Evolutionary conservation across 92 coral and sea anemone genomes (phyloP).

Genomic region (Zoanthus sociatus): DNA sequence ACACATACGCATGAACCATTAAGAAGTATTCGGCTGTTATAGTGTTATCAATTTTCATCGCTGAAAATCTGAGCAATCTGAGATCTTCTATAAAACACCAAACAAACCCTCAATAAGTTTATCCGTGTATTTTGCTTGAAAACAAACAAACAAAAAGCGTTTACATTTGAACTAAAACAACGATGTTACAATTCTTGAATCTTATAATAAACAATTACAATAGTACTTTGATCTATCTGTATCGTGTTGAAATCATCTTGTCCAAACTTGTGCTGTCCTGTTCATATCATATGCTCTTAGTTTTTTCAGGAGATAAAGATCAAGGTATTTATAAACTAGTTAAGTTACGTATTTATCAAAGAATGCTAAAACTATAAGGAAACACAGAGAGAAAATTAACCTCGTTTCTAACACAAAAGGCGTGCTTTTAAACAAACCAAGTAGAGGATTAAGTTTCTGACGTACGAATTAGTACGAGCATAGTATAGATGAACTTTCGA

Average conservation of each 20-base stretch:
- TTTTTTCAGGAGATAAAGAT: constrained; percentile 25
- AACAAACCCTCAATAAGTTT: not conserved
- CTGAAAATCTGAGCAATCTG: not conserved
- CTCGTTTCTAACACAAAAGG: not conserved
- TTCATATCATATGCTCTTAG: constrained; percentile 16
- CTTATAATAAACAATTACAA: too few relatives aligned
- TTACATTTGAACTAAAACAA: too few relatives aligned
- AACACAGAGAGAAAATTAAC: not conserved
- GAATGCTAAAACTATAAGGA: constrained; percentile 32
- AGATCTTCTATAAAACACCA: not conserved
- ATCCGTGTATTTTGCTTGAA: not conserved
- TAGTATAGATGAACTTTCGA: not conserved
- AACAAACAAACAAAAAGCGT: not conserved
- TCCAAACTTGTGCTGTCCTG: not conserved
- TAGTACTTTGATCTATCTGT: not conserved
- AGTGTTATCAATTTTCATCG: not conserved
- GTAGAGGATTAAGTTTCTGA: constrained; percentile 13
- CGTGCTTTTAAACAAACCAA: not conserved
- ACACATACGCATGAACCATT: not conserved
- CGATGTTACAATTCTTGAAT: too few relatives aligned
- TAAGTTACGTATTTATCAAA: constrained; percentile 1
- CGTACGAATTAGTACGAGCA: not conserved
- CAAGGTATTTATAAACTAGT: not conserved
- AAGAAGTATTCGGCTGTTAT: not conserved
- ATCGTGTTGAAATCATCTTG: constrained; percentile 9